Base-by-base conservation (phyloP, 2,113 vertebrate genomes). In the Notothenia rossii region DNA sequence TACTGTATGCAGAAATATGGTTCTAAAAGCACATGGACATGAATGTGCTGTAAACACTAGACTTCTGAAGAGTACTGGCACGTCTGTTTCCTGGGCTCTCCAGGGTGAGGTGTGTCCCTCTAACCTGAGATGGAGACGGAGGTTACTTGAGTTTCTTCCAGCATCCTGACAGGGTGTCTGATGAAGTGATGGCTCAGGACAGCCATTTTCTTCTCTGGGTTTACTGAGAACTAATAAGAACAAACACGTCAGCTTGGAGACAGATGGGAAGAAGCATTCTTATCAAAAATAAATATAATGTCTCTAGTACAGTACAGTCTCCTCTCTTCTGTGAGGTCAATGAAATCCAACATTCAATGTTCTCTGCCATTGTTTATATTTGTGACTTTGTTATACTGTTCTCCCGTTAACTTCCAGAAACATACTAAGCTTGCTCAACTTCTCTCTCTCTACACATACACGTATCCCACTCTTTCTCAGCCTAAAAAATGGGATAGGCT, bases 131-230 rank as follows among this genome's bases (percentile, higher is more conserved):
- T 89, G 68, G 95, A 93, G 76, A 93, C 66, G 70, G 94, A 70
- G 45, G 86, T 29, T 63, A 96, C 94, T 54, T 89, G 93, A 60
- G 81, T 91, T 61, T 96, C 95, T 56, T 94, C 96, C 86, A 95
- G 91, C 25, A 92, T 86, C 83, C 96, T 96, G 81, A 96, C 95
- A 17, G 97, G 96, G n/a, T 99, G 96, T 92, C 94, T 96, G 89
- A 98, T 91, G 89, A 99, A 99, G 87, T 99, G 98, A 87, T 99
- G 96, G 75, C 94, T 96, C 56, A 99, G 86, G 11, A 98, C 95
- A 0, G 93, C 82, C 91, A 95, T 94, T 61, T 95, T 97, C 92
- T 93, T 96, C 79, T 94, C 93, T 3, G 95, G 89, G 91, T 97
- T 93, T 10, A 95, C 91, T 80, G 96, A 97, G 92, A 99, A 98